These are phyloP conservation scores for Porites lobata DNA, from an alignment of 92 coral and sea anemone genomes.

Conservation along the genomic window DNA sequence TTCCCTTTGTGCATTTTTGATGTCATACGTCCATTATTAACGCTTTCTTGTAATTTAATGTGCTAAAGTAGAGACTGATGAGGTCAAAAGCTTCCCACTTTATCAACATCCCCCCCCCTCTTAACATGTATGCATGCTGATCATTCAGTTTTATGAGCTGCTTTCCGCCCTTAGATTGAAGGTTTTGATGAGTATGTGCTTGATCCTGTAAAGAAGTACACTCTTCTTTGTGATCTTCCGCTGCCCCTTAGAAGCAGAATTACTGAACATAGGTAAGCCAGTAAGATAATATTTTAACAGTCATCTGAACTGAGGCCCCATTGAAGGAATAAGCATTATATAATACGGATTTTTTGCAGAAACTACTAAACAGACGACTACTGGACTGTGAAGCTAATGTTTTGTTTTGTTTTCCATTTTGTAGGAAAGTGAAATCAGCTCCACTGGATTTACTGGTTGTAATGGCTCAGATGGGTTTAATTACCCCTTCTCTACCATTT, in stretches of 20 bases:
- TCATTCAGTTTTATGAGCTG: background rate
- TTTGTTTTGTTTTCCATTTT: background rate
- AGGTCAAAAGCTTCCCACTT: too few species aligned
- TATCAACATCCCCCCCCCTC: too few species aligned
- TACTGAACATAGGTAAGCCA: constrained; percentile 19
- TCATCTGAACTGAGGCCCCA: too few species aligned
- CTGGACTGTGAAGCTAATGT: background rate
- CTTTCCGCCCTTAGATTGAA: constrained; percentile 50
- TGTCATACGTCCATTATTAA: too few species aligned
- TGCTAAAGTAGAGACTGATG: too few species aligned
- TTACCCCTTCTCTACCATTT: constrained; percentile 58
- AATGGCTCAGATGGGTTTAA: constrained; percentile 62
- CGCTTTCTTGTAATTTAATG: too few species aligned
- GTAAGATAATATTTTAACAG: background rate
- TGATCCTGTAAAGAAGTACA: constrained; percentile 76
- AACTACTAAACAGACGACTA: background rate
- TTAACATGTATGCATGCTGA: too few species aligned
- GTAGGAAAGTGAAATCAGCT: constrained; percentile 15
- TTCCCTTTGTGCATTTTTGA: too few species aligned
- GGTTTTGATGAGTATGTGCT: constrained; percentile 78
- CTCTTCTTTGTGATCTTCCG: constrained; percentile 81
- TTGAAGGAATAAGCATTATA: too few species aligned
- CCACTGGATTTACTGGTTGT: constrained; percentile 37
- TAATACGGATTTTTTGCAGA: too few species aligned
- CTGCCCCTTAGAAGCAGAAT: constrained; percentile 9